These are phyloP conservation scores for Callyntrura sp. DNA, from an alignment of 2,888 invertebrate genomes.

Conservation along the genomic window DNA sequence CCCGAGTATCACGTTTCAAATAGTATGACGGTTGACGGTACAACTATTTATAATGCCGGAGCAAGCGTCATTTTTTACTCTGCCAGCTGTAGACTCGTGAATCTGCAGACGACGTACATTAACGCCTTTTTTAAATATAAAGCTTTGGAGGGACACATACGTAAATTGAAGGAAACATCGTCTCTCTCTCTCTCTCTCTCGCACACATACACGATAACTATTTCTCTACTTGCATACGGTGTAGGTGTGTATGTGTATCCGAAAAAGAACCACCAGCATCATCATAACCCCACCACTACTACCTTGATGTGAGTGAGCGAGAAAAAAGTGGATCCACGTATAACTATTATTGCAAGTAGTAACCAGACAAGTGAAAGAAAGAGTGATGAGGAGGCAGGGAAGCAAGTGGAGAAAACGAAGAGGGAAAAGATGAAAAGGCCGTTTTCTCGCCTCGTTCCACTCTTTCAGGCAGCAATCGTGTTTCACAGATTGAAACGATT, in stretches of 20 bases:
- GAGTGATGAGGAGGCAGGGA: conserved; percentile 74
- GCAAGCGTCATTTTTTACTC: neutral
- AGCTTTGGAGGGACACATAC: conserved; percentile 51
- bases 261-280: neutral
- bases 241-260: neutral
- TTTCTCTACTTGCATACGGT: neutral
- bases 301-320: conserved; percentile 3
- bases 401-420: conserved; percentile 60
- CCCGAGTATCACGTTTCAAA: too few species aligned
- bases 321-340: conserved; percentile 31
- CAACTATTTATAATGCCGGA: neutral
- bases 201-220: conserved; percentile 6
- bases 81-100: conserved; percentile 15
- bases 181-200: neutral
- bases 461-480: conserved; percentile 81
- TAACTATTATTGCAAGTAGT: conserved; percentile 42
- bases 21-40: too few species aligned
- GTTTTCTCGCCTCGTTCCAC: conserved; percentile 79
- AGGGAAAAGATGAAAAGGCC: conserved; percentile 77
- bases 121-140: conserved; percentile 54
- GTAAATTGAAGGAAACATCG: conserved; percentile 58
- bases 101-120: conserved; percentile 21
- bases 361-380: conserved; percentile 74
- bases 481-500: conserved; percentile 82
- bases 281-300: neutral